These are phyloP conservation scores for Chloroceryle aenea DNA, from an alignment of 2,113 vertebrate genomes.

Conservation along the genomic window DNA sequence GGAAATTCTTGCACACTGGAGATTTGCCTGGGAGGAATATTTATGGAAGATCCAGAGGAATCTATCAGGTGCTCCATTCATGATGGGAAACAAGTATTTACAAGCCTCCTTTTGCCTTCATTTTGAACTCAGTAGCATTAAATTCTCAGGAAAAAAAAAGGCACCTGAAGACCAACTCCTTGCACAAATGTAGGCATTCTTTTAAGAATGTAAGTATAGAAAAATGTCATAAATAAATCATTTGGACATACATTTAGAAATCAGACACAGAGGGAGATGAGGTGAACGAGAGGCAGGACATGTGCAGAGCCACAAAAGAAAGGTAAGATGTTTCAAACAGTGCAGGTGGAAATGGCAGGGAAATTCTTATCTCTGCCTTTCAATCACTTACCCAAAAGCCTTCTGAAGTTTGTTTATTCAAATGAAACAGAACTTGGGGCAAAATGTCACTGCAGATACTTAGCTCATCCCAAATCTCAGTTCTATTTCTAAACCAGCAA, in stretches of 20 bases:
- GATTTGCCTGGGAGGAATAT: background rate
- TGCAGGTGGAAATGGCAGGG: background rate
- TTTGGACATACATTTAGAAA: constrained; percentile 1
- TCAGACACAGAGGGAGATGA: background rate
- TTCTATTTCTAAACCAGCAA: constrained; percentile 12
- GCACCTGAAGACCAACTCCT: background rate
- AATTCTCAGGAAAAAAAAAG: background rate
- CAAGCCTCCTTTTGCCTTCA: background rate
- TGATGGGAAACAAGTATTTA: background rate
- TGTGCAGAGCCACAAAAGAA: background rate
- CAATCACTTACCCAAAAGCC: background rate
- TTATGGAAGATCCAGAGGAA: background rate
- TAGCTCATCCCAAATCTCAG: background rate
- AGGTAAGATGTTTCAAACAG: background rate
- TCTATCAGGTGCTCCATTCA: background rate
- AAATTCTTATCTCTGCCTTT: background rate
- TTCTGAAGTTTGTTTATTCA: constrained; percentile 20
- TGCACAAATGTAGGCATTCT: background rate
- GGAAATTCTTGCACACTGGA: background rate
- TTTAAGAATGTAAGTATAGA: background rate
- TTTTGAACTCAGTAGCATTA: background rate
- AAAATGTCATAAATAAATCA: constrained; percentile 24
- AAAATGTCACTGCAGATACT: constrained; percentile 26
- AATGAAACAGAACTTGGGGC: constrained; percentile 6
- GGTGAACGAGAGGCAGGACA: background rate